Evolutionary conservation across 2,797 vertebrate species (phyloP).

Genomic region (Cephalopachus bancanus): DNA sequence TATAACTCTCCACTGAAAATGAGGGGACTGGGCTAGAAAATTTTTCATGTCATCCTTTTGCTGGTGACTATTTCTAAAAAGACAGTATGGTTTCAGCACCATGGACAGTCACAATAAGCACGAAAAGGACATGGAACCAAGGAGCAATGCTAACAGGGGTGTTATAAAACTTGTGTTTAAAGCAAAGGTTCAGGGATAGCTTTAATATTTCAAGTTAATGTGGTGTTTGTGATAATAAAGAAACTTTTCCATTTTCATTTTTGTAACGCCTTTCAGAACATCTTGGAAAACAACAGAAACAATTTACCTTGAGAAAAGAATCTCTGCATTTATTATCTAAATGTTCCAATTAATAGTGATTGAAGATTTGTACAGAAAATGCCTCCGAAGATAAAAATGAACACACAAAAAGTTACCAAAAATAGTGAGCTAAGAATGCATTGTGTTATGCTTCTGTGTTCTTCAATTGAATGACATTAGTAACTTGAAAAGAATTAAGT

Average conservation of each 20-base stretch:
- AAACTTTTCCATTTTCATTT: conserved; percentile 15
- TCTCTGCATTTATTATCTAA: conserved; percentile 39
- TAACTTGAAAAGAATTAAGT: conserved; percentile 17
- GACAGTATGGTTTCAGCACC: conserved; percentile 58
- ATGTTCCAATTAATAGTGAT: conserved; percentile 43
- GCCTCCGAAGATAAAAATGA: not conserved
- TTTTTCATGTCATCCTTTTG: not conserved
- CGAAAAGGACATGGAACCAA: not conserved
- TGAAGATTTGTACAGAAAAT: conserved; percentile 24
- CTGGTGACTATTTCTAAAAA: not conserved
- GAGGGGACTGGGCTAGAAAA: not conserved
- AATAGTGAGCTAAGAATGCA: not conserved
- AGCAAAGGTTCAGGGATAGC: too few relatives aligned
- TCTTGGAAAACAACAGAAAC: conserved; percentile 53
- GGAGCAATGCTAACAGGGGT: not conserved
- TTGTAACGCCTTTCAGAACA: conserved; percentile 35
- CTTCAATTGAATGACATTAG: not conserved
- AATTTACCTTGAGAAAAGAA: conserved; percentile 45
- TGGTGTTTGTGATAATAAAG: conserved; percentile 6
- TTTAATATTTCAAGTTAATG: conserved; percentile 51
- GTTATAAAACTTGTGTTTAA: not conserved
- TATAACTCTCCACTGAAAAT: not conserved
- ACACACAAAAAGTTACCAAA: not conserved
- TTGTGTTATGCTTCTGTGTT: conserved; percentile 10
- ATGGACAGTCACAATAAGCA: conserved; percentile 30